A percentile compares a stretch with the other conserved stretches of the same genome.
phyloP scores from a whole-genome alignment of 2,113 vertebrate species.

The Solea senegalensis region DNA sequence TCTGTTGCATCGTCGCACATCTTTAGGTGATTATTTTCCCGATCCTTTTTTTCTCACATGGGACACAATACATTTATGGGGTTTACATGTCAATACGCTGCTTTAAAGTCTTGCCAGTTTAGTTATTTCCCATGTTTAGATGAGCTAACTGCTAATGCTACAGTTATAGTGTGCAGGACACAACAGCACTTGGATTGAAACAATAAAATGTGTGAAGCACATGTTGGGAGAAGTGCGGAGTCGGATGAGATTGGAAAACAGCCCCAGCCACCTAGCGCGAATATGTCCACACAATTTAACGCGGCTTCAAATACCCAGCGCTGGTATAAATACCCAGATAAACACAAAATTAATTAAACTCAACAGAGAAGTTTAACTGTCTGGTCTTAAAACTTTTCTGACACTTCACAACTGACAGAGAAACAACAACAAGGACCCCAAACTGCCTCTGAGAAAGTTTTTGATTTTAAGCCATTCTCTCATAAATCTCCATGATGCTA shows the following conservation, averaged over 20 bases:
- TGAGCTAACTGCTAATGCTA: slow-evolving; percentile 70
- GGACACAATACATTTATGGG: no score
- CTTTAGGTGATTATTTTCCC: slow-evolving; percentile 72
- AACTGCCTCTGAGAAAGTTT: slow-evolving; percentile 42
- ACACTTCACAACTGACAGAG: slow-evolving; percentile 38
- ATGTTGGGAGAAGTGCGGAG: slow-evolving; percentile 57
- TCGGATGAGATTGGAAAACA: slow-evolving; percentile 42
- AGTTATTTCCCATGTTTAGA: slow-evolving; percentile 60
- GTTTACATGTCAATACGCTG: slow-evolving; percentile 20
- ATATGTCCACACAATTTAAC: slow-evolving; percentile 44
- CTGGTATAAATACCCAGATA: slow-evolving; percentile 47
- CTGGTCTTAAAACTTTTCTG: slow-evolving; percentile 41
- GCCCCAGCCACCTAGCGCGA: slow-evolving; percentile 35
- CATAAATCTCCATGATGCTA: slow-evolving; percentile 45
- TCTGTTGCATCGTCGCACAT: slow-evolving; percentile 60
- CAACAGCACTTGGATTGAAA: slow-evolving; percentile 34
- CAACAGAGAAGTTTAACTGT: slow-evolving; percentile 28
- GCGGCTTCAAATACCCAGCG: slow-evolving; percentile 31
- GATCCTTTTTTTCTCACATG: slow-evolving; percentile 27
- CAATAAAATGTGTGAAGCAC: slow-evolving; percentile 72
- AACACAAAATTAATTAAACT: slow-evolving; percentile 65
- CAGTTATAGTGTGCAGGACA: slow-evolving; percentile 56
- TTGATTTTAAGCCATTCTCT: slow-evolving; percentile 9
- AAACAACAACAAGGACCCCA: slow-evolving; percentile 37
- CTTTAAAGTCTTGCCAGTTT: slow-evolving; percentile 69